These are phyloP conservation scores for Mesocricetus auratus DNA, from an alignment of 2,113 vertebrate species.

Conservation along the genomic window DNA sequence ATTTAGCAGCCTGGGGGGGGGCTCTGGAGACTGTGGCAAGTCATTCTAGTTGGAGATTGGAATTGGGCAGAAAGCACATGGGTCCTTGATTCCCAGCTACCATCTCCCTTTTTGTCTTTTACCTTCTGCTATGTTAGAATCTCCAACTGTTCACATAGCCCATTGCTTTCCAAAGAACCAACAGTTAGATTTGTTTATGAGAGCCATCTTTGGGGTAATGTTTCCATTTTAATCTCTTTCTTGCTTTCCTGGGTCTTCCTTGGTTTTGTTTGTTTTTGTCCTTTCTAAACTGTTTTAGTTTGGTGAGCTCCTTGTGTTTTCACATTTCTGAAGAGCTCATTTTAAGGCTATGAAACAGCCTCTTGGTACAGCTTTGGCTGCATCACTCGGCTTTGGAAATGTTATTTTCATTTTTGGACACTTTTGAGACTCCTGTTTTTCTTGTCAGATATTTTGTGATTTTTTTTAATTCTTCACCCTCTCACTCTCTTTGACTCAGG, in stretches of 20 bases:
- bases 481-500: neutral
- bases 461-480: neutral
- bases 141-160: neutral
- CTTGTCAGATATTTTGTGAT: neutral
- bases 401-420: neutral
- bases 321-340: neutral
- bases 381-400: neutral
- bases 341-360: neutral
- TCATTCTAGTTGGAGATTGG: neutral
- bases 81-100: neutral
- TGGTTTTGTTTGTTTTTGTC: neutral
- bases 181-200: neutral
- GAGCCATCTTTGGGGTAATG: neutral
- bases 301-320: neutral
- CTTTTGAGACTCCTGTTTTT: neutral
- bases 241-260: neutral
- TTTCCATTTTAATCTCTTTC: neutral
- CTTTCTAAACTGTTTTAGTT: neutral
- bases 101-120: neutral
- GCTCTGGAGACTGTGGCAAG: neutral
- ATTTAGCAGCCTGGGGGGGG: too few species aligned
- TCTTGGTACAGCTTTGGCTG: neutral
- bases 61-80: too few species aligned
- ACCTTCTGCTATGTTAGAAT: neutral
- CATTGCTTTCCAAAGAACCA: neutral